Base-by-base conservation (phyloP, 2,797 vertebrate genomes). In the Amphiprion clarkii region DNA sequence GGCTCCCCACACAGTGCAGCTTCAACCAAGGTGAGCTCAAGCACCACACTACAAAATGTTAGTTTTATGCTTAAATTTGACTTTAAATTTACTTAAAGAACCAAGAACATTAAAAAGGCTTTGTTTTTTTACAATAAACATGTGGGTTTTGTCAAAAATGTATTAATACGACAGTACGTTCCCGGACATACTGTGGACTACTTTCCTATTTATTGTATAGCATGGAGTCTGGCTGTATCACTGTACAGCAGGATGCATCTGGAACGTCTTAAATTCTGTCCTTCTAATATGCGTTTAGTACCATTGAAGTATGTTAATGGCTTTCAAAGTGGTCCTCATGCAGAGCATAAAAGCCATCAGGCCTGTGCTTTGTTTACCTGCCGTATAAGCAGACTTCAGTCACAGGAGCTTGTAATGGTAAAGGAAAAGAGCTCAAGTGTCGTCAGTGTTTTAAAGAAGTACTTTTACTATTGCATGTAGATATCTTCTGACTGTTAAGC, bases 1-100 rank as follows among this genome's bases (percentile, higher is more conserved):
- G 95, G 95, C 21, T 99, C 98, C 16, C 98, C 98, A 27, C 96
- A 96, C 66, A 98, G 96, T 69, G 95, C 96, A 27, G 89, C 94
- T 66, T 93, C 96, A 40, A 89, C 88, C 87, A 99, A 99, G 97
- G 98, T 98, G 83, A 92, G 84, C 77, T 62, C 9, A 39, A 44
- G 16, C 16, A n/a, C 46, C 17, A 48, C 17, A 48, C 16, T n/a
- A 6, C 5, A 52, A 25, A 2, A 52, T 11, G 48, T 21, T 21
- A 10, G 5, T 27, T 55, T 60, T 57, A 8, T 48, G 11, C 33
- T 27, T 56, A 6, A 39, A 39, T 39, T 12, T 39, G 36, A 11
- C 10, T 39, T 39, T 3, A 1, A 1, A n/a, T 53, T 52, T 33
- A 49, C 17, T 5, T 39, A 0, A 52, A 48, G 1, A 0, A 27